These are phyloP conservation scores for Cardinalis cardinalis DNA, from an alignment of 2,113 vertebrate species.

Conservation along the genomic window DNA sequence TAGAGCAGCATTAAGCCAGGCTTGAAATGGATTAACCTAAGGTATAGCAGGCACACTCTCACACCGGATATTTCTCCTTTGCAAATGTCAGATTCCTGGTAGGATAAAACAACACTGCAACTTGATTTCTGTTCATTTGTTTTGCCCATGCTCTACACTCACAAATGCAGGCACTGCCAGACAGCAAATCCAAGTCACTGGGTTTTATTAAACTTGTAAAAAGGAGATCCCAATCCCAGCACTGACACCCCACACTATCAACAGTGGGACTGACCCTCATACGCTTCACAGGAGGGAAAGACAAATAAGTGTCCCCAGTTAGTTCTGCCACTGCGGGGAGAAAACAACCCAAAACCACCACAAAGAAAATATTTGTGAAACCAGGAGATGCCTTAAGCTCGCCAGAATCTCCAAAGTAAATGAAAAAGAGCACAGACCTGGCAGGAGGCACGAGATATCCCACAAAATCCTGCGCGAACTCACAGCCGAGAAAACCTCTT, in stretches of 20 bases:
- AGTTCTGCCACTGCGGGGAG: neutral
- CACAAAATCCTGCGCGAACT: neutral
- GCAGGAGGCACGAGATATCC: neutral
- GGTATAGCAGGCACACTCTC: neutral
- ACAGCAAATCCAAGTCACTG: constrained; percentile 2
- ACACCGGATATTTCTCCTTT: neutral
- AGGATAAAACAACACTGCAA: constrained; percentile 20
- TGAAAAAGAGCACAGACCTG: neutral
- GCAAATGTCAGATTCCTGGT: neutral
- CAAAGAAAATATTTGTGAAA: neutral
- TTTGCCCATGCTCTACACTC: constrained; percentile 9
- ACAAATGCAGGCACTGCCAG: constrained; percentile 7
- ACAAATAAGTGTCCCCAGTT: neutral
- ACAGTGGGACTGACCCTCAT: neutral
- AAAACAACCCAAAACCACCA: neutral
- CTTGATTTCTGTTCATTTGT: constrained; percentile 39
- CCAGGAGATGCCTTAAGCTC: neutral
- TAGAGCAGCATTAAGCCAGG: constrained; percentile 9
- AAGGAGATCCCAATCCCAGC: constrained; percentile 32
- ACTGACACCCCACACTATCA: neutral
- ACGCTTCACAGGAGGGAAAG: neutral
- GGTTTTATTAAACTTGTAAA: constrained; percentile 36
- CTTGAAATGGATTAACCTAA: constrained; percentile 48
- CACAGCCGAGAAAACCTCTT: neutral
- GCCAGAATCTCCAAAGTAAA: neutral